Evolutionary conservation across 2,797 vertebrate genomes (phyloP), one percentile per base, ranked within the genome.

Genomic region (Microchirus variegatus): DNA sequence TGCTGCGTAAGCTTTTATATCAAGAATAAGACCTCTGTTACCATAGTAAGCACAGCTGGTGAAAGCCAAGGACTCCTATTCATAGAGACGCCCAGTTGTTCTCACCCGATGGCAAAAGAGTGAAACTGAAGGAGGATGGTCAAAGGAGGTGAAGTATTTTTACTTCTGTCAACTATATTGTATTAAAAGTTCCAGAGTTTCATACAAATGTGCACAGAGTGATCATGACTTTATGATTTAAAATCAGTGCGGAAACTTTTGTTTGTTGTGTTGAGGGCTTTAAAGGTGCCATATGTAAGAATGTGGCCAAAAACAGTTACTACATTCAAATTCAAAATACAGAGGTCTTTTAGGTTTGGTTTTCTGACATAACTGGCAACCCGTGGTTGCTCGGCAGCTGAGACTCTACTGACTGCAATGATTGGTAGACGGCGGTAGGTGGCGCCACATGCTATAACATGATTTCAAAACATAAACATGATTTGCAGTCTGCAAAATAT

Each of bases 111-210:
- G 67, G 67, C 73, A 22, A 60, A 76, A 62, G 65, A 66, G 61
- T 64, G 89, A 84, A 90, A 78, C 79, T 50, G 77, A 45, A 83
- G 76, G 68, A 83, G 80, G 80, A 73, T 78, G 76, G 77, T 84
- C 73, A 70, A 54, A 65, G 78, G 59, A 61, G 82, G 74, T 74
- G 50, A 77, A 57, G 73, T 89, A 90, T 91, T 88, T 89, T 84
- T 89, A 91, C 85, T 78, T 73, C 68, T 77, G 79, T 70, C 73
- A 90, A 88, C 88, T 88, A 80, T 83, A 84, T 87, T 88, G 89
- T 83, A 67, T 77, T 51, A 54, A 87, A 86, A 82, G 83, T 76
- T 76, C 63, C 79, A 82, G 73, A 59, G 70, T 76, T 88, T 78
- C 53, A 60, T 63, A 63, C 42, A 76, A 74, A 69, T 26, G 46